Percentiles rank a stretch among this genome's conserved stretches.
Conservation (phyloP, 2,888 invertebrate species). For the Polymixis lichenea region DNA sequence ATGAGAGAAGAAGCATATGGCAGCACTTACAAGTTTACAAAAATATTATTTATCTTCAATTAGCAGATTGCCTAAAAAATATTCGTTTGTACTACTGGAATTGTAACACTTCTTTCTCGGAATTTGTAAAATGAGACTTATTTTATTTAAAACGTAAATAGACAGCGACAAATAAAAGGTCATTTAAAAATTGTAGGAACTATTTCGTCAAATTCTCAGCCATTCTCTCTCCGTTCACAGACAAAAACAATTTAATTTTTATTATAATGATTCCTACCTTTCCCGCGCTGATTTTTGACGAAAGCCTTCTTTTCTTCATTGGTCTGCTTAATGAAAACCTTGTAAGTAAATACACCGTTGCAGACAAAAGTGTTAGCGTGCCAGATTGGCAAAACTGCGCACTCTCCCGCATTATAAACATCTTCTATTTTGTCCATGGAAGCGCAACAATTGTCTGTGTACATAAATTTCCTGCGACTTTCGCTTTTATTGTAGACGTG, state of each 20-base stretch:
- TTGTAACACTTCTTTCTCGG: too few species aligned
- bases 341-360: slow-evolving; percentile 48
- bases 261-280: slow-evolving; percentile 30
- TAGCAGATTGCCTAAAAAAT: background rate
- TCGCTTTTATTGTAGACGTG: slow-evolving; percentile 81
- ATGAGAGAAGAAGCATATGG: background rate
- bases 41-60: background rate
- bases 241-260: background rate
- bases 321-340: slow-evolving; percentile 56
- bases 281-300: slow-evolving; percentile 24
- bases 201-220: slow-evolving; percentile 2
- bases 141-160: background rate
- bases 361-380: slow-evolving; percentile 57
- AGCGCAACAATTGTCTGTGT: slow-evolving; percentile 73
- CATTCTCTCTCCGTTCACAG: slow-evolving; percentile 1
- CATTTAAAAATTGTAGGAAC: background rate
- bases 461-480: slow-evolving; percentile 76
- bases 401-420: slow-evolving; percentile 69
- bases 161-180: too few species aligned
- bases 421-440: slow-evolving; percentile 65
- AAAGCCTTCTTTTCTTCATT: slow-evolving; percentile 28
- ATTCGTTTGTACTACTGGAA: background rate
- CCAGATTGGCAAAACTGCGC: slow-evolving; percentile 72
- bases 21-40: background rate
- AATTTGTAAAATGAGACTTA: background rate